These are phyloP conservation scores for Scaptodrosophila latifasciaeformis DNA, from an alignment of 2,888 invertebrate species.

Conservation along the genomic window DNA sequence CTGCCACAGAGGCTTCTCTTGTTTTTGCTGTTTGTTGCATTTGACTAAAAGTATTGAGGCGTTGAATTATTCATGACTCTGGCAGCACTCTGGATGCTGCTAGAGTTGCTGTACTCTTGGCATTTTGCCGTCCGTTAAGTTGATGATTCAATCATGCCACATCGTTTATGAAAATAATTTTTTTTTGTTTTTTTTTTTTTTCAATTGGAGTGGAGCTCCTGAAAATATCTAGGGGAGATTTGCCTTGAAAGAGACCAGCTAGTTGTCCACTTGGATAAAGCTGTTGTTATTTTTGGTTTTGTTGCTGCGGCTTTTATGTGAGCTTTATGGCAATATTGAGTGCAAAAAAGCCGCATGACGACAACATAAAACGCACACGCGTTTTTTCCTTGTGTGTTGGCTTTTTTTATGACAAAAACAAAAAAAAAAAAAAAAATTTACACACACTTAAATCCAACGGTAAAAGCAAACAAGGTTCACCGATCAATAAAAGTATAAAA, in stretches of 20 bases:
- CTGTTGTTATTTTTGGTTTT: slow-evolving; percentile 26
- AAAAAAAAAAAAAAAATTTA: slow-evolving; percentile 5
- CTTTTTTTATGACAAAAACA: slow-evolving; percentile 27
- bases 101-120: neutral
- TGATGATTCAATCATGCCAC: slow-evolving; percentile 56
- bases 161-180: slow-evolving; percentile 35
- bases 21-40: slow-evolving; percentile 1
- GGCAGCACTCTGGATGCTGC: neutral
- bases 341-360: slow-evolving; percentile 19
- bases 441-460: slow-evolving; percentile 13
- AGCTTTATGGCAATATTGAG: slow-evolving; percentile 37
- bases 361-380: slow-evolving; percentile 27
- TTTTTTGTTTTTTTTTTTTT: neutral
- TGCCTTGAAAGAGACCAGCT: too few species aligned
- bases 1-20: neutral
- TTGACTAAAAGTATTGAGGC: neutral
- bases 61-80: slow-evolving; percentile 33
- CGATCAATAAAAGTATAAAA: slow-evolving; percentile 23
- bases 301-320: neutral
- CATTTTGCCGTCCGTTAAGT: slow-evolving; percentile 20
- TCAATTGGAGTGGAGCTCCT: too few species aligned
- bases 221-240: too few species aligned
- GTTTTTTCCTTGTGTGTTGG: slow-evolving; percentile 6
- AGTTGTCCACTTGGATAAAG: too few species aligned
- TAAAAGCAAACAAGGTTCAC: slow-evolving; percentile 28